phyloP scores from a whole-genome alignment of 2,888 invertebrate species.

The Hirtodrosophila duncani region DNA sequence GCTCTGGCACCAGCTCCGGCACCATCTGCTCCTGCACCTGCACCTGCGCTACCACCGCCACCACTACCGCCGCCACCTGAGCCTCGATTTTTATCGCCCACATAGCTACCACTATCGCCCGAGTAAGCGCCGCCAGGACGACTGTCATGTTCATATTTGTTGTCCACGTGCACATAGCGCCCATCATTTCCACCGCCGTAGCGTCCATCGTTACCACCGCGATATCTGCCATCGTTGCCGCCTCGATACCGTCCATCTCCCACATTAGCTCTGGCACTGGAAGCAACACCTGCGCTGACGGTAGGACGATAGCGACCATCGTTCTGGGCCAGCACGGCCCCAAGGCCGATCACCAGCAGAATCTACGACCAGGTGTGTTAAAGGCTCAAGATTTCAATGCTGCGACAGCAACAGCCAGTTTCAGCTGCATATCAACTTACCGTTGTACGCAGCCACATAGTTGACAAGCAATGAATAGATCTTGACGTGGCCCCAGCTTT shows the following conservation, averaged over 20 bases:
- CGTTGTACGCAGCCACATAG: slow-evolving; percentile 54
- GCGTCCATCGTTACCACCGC: slow-evolving; percentile 68
- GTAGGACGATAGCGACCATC: slow-evolving; percentile 79
- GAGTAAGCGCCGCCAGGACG: slow-evolving; percentile 66
- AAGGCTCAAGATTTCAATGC: too few relatives aligned
- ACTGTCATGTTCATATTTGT: slow-evolving; percentile 65
- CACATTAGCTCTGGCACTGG: background rate
- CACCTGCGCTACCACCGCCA: slow-evolving; percentile 41
- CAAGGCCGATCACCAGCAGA: slow-evolving; percentile 41
- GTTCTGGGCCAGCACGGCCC: slow-evolving; percentile 54
- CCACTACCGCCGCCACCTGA: slow-evolving; percentile 51
- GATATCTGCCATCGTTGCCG: slow-evolving; percentile 77
- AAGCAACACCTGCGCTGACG: background rate
- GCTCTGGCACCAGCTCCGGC: slow-evolving; percentile 18
- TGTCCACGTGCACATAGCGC: slow-evolving; percentile 80
- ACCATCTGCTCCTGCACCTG: slow-evolving; percentile 28
- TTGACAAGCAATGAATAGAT: slow-evolving; percentile 45
- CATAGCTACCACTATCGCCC: slow-evolving; percentile 58
- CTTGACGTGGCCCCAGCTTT: slow-evolving; percentile 38
- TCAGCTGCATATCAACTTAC: too few relatives aligned
- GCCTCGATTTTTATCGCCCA: slow-evolving; percentile 43
- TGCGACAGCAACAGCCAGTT: too few relatives aligned
- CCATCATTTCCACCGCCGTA: slow-evolving; percentile 71
- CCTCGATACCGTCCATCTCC: slow-evolving; percentile 65
- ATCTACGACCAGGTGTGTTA: slow-evolving; percentile 20